Percentiles rank a stretch among this genome's conserved stretches.
Evolutionary conservation across 2,888 invertebrate genomes (phyloP).

Genomic region (Lottia scabra): DNA sequence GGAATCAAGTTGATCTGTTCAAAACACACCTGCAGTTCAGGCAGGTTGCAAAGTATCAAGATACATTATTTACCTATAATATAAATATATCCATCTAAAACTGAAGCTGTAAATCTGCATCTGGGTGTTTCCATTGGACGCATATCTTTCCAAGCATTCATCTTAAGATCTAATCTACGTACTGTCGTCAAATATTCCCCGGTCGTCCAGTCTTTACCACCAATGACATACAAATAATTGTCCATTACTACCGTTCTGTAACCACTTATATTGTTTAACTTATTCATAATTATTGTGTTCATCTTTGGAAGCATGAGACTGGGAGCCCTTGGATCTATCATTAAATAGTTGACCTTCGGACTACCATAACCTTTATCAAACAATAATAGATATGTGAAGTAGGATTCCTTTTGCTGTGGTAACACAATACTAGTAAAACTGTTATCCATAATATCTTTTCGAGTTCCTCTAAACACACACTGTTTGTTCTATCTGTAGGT

Average conservation of each 20-base stretch:
- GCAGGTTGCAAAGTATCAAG: no score
- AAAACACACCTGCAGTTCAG: no score
- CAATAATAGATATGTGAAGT: conserved; percentile 49
- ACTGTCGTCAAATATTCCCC: conserved; percentile 40
- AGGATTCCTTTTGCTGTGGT: background rate
- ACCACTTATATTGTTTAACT: conserved; percentile 48
- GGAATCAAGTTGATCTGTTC: no score
- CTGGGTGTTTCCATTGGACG: conserved; percentile 40
- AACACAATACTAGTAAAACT: background rate
- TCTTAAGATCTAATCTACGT: conserved; percentile 52
- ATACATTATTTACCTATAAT: conserved; percentile 43
- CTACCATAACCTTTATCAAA: conserved; percentile 55
- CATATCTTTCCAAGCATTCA: conserved; percentile 44
- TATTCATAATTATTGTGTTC: conserved; percentile 43
- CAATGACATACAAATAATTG: conserved; percentile 51
- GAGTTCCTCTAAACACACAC: background rate
- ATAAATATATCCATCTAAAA: conserved; percentile 53
- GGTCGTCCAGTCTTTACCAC: conserved; percentile 54
- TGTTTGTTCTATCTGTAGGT: no score
- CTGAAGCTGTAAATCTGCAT: conserved; percentile 51
- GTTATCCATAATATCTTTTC: background rate
- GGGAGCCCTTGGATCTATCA: conserved; percentile 50
- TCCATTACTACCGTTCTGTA: conserved; percentile 50
- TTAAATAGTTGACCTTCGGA: conserved; percentile 53
- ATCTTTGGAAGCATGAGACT: conserved; percentile 49